Conservation (phyloP, 2,888 invertebrate genomes). For the Synergus umbraculus region DNA sequence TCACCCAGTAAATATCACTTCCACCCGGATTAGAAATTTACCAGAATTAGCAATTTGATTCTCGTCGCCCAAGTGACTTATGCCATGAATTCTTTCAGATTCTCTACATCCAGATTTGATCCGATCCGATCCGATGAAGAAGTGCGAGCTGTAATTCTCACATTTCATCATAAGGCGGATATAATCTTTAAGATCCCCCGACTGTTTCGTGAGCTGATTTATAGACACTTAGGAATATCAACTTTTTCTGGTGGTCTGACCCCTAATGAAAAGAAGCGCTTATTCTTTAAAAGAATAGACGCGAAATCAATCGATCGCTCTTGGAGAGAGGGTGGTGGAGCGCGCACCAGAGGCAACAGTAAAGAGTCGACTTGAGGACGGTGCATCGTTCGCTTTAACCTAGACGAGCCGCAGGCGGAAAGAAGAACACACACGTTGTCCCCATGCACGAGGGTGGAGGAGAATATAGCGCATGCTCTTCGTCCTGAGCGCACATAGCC, state of each 20-base stretch:
- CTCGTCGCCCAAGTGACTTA: conserved; percentile 4
- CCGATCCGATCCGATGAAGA: background rate
- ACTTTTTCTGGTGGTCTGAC: background rate
- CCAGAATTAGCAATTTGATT: background rate
- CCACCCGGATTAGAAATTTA: background rate
- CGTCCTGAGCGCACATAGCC: conserved; percentile 54
- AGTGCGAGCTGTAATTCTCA: conserved; percentile 17
- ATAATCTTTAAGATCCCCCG: background rate
- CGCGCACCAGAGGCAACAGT: background rate
- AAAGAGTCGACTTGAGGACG: conserved; percentile 3
- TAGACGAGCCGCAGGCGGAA: conserved; percentile 26
- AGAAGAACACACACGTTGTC: conserved; percentile 32
- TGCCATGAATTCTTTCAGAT: conserved; percentile 2
- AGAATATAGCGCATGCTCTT: conserved; percentile 67
- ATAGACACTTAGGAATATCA: conserved; percentile 21
- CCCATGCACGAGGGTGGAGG: conserved; percentile 32
- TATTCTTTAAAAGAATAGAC: conserved; percentile 2
- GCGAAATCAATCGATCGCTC: conserved; percentile 19
- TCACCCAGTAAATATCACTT: background rate
- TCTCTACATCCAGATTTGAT: background rate
- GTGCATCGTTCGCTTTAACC: background rate
- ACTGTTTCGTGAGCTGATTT: conserved; percentile 25
- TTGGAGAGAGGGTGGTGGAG: background rate
- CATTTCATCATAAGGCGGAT: conserved; percentile 7
- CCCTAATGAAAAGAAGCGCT: background rate